These are phyloP conservation scores for Plumapathes pennacea DNA, from an alignment of 92 coral and sea anemone genomes.

Conservation along the genomic window DNA sequence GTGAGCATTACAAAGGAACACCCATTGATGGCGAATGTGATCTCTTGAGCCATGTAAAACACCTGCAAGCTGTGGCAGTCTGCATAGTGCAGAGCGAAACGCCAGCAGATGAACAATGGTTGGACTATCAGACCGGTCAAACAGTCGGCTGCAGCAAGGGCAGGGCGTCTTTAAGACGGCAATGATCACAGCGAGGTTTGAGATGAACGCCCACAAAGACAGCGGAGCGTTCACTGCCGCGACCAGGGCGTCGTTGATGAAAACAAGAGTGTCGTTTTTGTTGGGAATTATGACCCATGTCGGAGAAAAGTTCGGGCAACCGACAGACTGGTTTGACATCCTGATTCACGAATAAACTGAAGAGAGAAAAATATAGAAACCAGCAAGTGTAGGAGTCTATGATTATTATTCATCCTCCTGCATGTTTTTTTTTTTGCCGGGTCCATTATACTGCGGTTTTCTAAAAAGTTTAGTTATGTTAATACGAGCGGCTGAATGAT, in stretches of 20 bases:
- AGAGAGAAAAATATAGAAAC: too few species aligned
- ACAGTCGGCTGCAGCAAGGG: conserved; percentile 46
- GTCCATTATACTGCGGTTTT: too few species aligned
- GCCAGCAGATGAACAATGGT: conserved; percentile 36
- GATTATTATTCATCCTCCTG: too few species aligned
- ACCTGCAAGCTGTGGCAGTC: neutral
- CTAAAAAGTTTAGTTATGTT: too few species aligned
- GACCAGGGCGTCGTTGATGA: conserved; percentile 1
- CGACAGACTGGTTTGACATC: too few species aligned
- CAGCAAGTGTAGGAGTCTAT: too few species aligned
- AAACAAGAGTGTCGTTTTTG: conserved; percentile 8
- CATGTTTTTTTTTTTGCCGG: too few species aligned
- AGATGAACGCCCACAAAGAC: conserved; percentile 7
- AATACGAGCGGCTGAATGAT: too few species aligned
- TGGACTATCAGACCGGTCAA: conserved; percentile 39
- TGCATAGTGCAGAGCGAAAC: conserved; percentile 1
- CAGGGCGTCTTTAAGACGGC: conserved; percentile 24
- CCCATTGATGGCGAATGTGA: neutral
- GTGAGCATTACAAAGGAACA: neutral
- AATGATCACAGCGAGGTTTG: conserved; percentile 20
- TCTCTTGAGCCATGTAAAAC: too few species aligned
- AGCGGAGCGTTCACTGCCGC: neutral
- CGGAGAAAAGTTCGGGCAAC: too few species aligned
- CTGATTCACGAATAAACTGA: too few species aligned
- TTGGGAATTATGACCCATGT: too few species aligned